Percentiles rank a stretch among this genome's conserved stretches.
These are phyloP conservation scores for Drosophila persimilis DNA, from an alignment of 1,140 invertebrate species.

Conservation along the genomic window DNA sequence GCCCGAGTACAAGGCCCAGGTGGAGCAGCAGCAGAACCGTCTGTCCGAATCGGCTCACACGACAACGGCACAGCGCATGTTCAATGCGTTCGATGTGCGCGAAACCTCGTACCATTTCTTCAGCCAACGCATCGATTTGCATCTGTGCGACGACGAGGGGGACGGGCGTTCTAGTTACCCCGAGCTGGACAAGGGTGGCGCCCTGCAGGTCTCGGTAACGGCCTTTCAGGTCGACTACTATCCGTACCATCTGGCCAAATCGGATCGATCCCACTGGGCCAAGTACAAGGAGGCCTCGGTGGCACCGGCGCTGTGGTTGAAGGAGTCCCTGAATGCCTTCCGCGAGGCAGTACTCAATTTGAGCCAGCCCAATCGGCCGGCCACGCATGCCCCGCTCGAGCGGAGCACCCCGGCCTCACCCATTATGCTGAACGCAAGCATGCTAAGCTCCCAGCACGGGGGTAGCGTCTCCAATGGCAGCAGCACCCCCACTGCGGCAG, in stretches of 20 bases:
- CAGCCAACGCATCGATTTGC: conserved; percentile 96
- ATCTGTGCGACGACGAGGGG: conserved; percentile 98
- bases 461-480: conserved; percentile 56
- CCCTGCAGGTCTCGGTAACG: conserved; percentile 95
- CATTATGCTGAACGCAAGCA: conserved; percentile 64
- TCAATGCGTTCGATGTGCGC: conserved; percentile 95
- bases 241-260: conserved; percentile 96
- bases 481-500: conserved; percentile 63
- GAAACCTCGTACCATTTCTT: conserved; percentile 99
- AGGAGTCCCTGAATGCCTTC: conserved; percentile 87
- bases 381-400: conserved; percentile 85
- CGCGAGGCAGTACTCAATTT: conserved; percentile 86
- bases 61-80: conserved; percentile 87
- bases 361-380: conserved; percentile 85
- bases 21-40: conserved; percentile 86
- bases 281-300: conserved; percentile 87
- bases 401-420: conserved; percentile 82
- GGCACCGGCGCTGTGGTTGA: conserved; percentile 88
- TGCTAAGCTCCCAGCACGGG: conserved; percentile 49
- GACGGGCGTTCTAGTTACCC: conserved; percentile 92
- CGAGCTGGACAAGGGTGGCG: conserved; percentile 93
- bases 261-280: conserved; percentile 94
- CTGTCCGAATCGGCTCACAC: conserved; percentile 84
- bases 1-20: conserved; percentile 91
- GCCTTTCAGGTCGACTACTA: conserved; percentile 97